These are phyloP conservation scores for Plestiodon gilberti DNA, from an alignment of 2,113 vertebrate genomes.

Conservation along the genomic window DNA sequence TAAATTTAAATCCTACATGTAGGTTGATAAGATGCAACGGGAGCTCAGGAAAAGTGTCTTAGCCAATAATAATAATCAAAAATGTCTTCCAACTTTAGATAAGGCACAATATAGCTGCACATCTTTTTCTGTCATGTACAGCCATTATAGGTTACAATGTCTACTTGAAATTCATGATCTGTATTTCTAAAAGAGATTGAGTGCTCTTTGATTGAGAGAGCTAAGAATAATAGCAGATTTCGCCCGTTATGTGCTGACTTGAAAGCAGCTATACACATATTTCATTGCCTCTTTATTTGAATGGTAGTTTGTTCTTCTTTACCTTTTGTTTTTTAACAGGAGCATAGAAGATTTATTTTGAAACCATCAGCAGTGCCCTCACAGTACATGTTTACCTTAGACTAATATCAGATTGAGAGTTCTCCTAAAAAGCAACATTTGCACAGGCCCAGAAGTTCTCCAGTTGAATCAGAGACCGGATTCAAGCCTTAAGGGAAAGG, in stretches of 20 bases:
- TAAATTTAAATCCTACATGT: not conserved
- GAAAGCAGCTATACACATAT: slow-evolving; percentile 15
- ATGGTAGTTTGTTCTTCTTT: not conserved
- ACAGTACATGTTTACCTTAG: not conserved
- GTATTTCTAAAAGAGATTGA: not conserved
- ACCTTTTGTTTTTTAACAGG: not conserved
- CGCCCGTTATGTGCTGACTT: not conserved
- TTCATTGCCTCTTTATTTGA: not conserved
- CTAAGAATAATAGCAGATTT: slow-evolving; percentile 26
- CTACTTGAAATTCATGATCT: not conserved
- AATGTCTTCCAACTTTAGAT: slow-evolving; percentile 12
- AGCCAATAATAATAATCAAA: not conserved
- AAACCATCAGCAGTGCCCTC: not conserved
- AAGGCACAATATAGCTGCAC: not conserved
- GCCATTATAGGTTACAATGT: not conserved
- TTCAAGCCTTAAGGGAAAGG: not conserved
- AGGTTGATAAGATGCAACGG: not conserved
- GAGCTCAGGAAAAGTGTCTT: not conserved
- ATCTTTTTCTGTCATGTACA: not conserved
- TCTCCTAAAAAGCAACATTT: not conserved
- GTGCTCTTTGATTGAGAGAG: not conserved
- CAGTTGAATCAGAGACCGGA: not conserved
- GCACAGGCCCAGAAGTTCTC: not conserved
- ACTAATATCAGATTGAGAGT: not conserved
- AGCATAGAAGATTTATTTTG: not conserved